Percentiles rank a stretch among this genome's conserved stretches.
phyloP scores from a whole-genome alignment of 2,113 vertebrate species.

The Oreochromis spilurus region DNA sequence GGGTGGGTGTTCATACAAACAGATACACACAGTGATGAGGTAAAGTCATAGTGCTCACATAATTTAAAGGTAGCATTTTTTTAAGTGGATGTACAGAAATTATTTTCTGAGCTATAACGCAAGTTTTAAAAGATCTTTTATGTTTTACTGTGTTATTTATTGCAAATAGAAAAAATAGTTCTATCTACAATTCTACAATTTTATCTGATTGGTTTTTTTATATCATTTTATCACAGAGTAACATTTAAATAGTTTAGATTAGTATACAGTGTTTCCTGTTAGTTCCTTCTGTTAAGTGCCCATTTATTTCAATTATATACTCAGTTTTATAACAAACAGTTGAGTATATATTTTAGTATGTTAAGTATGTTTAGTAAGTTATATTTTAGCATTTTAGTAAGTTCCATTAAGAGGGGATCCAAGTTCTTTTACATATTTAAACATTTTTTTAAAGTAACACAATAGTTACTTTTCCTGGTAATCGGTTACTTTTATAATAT shows the following conservation, averaged over 20 bases:
- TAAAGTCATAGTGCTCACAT: neutral
- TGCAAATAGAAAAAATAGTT: neutral
- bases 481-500: neutral
- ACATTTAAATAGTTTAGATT: neutral
- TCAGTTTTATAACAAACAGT: neutral
- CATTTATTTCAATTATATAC: neutral
- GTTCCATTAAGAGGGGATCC: neutral
- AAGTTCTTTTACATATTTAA: neutral
- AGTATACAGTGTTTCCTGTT: neutral
- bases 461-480: neutral
- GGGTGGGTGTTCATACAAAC: neutral
- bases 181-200: accelerated
- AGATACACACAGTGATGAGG: neutral
- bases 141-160: neutral
- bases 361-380: neutral
- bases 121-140: neutral
- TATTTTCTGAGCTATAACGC: neutral
- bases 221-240: neutral
- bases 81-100: too few relatives aligned
- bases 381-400: neutral
- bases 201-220: neutral
- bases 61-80: neutral
- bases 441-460: neutral
- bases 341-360: neutral
- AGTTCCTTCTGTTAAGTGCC: neutral